These are phyloP conservation scores for Euphydryas editha DNA, from an alignment of 2,888 invertebrate species.

Conservation along the genomic window DNA sequence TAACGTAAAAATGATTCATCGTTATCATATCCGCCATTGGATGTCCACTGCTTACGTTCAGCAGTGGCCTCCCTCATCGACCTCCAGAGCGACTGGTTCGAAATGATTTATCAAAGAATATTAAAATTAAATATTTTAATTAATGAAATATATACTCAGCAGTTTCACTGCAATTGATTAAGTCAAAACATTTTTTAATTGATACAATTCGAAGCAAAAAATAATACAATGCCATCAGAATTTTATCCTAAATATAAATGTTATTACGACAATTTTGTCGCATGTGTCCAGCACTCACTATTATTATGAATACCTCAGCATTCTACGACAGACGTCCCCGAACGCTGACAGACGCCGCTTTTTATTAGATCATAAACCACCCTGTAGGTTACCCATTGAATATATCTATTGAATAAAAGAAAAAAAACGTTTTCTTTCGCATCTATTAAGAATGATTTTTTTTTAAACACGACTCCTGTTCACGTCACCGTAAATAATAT, in stretches of 20 bases:
- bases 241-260: not conserved
- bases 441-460: not conserved
- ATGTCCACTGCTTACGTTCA: no score
- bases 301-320: constrained; percentile 34
- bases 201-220: no score
- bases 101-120: no score
- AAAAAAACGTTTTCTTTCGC: not conserved
- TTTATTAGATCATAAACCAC: constrained; percentile 41
- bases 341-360: constrained; percentile 35
- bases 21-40: no score
- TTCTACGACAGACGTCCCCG: constrained; percentile 26
- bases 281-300: constrained; percentile 5
- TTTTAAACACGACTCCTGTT: not conserved
- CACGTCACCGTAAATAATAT: not conserved
- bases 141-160: no score
- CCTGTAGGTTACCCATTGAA: constrained; percentile 33
- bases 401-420: constrained; percentile 38
- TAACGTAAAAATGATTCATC: no score
- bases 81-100: no score
- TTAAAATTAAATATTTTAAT: no score
- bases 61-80: no score
- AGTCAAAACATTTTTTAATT: no score
- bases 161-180: no score
- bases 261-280: constrained; percentile 4
- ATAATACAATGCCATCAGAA: not conserved